Conservation (phyloP, 1,140 invertebrate genomes). For the Ceratosolen solmsi region DNA sequence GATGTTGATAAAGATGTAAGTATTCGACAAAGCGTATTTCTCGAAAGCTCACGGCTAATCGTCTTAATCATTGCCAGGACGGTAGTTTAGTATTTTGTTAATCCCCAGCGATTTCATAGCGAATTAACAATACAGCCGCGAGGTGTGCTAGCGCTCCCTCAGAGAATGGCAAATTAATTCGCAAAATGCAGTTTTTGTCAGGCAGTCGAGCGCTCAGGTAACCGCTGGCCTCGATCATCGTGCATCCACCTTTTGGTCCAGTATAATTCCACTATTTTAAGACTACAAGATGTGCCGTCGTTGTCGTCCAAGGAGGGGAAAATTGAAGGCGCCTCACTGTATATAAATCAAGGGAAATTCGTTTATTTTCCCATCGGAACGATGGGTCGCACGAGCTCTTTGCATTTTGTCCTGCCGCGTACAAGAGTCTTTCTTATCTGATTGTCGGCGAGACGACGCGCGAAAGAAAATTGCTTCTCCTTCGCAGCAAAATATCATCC, state of each 20-base stretch:
- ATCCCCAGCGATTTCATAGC: neutral
- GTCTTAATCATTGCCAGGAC: neutral
- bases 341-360: slow-evolving; percentile 66
- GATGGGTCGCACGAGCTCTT: slow-evolving; percentile 61
- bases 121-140: neutral
- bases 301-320: neutral
- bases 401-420: slow-evolving; percentile 60
- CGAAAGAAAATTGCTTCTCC: slow-evolving; percentile 73
- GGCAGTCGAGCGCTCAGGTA: neutral
- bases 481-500: slow-evolving; percentile 69
- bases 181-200: neutral
- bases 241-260: neutral
- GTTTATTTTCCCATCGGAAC: slow-evolving; percentile 72
- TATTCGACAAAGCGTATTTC: neutral
- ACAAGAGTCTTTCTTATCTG: slow-evolving; percentile 65
- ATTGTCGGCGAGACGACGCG: slow-evolving; percentile 56
- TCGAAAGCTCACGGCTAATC: neutral
- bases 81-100: neutral
- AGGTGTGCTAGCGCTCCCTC: neutral
- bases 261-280: slow-evolving; percentile 6
- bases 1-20: neutral
- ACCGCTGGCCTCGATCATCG: neutral
- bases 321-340: slow-evolving; percentile 36
- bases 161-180: neutral
- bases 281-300: neutral